Evolutionary conservation across 2,797 vertebrate species (phyloP), one percentile per base, ranked within the genome.

Genomic region (Gephyroberyx darwinii): DNA sequence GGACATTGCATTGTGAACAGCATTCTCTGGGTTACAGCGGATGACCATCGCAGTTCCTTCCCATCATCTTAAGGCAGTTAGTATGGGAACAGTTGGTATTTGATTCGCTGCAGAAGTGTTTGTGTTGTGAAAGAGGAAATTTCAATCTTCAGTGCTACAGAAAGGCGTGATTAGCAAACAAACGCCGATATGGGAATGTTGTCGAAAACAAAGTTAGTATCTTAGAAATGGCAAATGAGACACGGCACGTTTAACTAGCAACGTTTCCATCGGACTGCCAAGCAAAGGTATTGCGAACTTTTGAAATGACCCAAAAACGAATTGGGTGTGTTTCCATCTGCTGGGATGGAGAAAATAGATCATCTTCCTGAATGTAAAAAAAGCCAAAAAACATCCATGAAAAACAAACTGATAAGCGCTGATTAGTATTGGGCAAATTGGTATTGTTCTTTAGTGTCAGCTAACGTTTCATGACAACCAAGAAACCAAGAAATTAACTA

Each of bases 41-140:
- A 50, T 59, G 54, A 48, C 63, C 50, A 54, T 19, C 71, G 55
- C 72, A 47, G 35, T 35, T 48, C 37, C 47, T 43, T 66, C 60
- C 51, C 26, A 30, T 69, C 30, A 8, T 71, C 17, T 74, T 87
- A 88, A 89, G 83, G 87, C 89, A 83, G 71, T 77, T 61, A 53
- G 56, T 47, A 76, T 22, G 39, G 71, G 72, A 74, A 71, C 26
- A 19, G 41, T 50, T 71, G 1, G 2, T 37, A 53, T 73, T 73
- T 61, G 65, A 61, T 68, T 45, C 50, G 33, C 50, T 73, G 65
- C 17, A 43, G 43, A 47, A 6, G 16, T 59, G 39, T 43, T 62
- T 8, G 10, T 54, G 45, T 12, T 47, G 16, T 30, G 31, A 26
- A 26, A 26, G 26, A 37, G 13, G 19, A 61, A 70, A 13, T 19